Evolutionary conservation across 2,113 vertebrate genomes (phyloP).

Genomic region (Salvelinus sp.): DNA sequence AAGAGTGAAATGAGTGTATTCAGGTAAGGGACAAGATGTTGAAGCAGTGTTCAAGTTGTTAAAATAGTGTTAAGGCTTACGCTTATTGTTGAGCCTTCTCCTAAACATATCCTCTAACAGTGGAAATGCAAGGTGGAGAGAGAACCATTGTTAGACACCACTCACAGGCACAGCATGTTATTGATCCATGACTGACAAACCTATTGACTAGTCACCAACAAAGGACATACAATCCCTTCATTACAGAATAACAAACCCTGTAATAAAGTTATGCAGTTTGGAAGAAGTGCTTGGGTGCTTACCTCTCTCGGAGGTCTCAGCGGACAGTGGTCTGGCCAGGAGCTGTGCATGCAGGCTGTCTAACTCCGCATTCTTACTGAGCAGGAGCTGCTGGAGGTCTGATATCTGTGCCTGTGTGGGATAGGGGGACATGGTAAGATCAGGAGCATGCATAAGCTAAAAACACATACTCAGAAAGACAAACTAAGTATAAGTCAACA

Average conservation of each 20-base stretch:
- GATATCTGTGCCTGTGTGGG: constrained; percentile 86
- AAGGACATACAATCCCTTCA: not conserved
- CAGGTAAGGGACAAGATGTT: constrained; percentile 14
- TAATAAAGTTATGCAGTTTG: not conserved
- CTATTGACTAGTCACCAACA: constrained; percentile 10
- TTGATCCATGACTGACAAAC: too few species aligned
- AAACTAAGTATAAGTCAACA: too few species aligned
- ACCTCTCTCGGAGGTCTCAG: constrained; percentile 87
- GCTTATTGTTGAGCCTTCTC: constrained; percentile 85
- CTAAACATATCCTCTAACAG: constrained; percentile 82
- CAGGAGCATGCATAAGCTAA: too few species aligned
- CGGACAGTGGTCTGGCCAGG: constrained; percentile 74
- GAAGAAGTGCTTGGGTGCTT: constrained; percentile 28
- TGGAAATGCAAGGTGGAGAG: constrained; percentile 52
- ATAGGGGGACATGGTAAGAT: constrained; percentile 8
- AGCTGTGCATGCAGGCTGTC: constrained; percentile 89
- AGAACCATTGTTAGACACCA: constrained; percentile 70
- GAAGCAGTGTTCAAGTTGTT: constrained; percentile 53
- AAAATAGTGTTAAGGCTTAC: constrained; percentile 72
- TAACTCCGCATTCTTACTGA: constrained; percentile 90
- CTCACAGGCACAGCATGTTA: constrained; percentile 6
- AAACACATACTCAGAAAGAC: too few species aligned
- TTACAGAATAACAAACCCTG: constrained; percentile 9
- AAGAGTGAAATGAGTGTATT: not conserved
- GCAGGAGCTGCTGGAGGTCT: constrained; percentile 88